These are phyloP conservation scores for Cottus gobio DNA, from an alignment of 2,113 vertebrate species.

Conservation along the genomic window DNA sequence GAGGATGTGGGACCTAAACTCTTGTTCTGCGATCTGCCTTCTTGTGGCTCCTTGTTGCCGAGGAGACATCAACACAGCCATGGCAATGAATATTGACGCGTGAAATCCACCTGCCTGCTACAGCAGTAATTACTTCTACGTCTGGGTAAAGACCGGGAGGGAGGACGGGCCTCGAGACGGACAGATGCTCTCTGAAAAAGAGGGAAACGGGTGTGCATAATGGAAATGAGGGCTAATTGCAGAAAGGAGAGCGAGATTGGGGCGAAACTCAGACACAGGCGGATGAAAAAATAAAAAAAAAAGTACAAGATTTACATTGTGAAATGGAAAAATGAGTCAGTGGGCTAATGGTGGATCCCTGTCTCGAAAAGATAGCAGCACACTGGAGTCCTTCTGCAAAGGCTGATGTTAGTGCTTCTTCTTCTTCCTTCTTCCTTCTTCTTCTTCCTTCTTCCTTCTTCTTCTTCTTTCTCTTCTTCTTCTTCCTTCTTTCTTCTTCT, in stretches of 20 bases:
- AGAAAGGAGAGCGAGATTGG: slow-evolving; percentile 22
- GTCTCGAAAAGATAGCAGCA: slow-evolving; percentile 28
- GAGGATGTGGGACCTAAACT: slow-evolving; percentile 10
- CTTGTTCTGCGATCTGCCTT: slow-evolving; percentile 10
- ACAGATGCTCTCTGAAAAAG: slow-evolving; percentile 52
- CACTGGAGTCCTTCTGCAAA: slow-evolving; percentile 28
- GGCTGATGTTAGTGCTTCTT: neutral
- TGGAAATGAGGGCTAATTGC: slow-evolving; percentile 69
- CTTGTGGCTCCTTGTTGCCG: slow-evolving; percentile 59
- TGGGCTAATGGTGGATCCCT: slow-evolving; percentile 44
- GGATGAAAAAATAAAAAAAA: slow-evolving; percentile 22
- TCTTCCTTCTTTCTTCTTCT: too few relatives aligned
- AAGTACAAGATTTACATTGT: neutral
- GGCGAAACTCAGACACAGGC: slow-evolving; percentile 12
- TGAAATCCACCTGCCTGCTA: slow-evolving; percentile 77
- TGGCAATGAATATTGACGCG: slow-evolving; percentile 68
- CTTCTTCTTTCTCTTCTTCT: too few relatives aligned
- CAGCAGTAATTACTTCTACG: slow-evolving; percentile 73
- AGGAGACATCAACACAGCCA: slow-evolving; percentile 70
- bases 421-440: too few relatives aligned
- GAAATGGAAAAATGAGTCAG: slow-evolving; percentile 25
- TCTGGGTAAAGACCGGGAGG: slow-evolving; percentile 51
- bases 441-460: too few relatives aligned
- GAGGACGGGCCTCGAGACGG: slow-evolving; percentile 49
- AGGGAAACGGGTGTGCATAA: slow-evolving; percentile 48